Evolutionary conservation across 1,140 invertebrate genomes (phyloP).

Genomic region (Rhyzopertha dominica): DNA sequence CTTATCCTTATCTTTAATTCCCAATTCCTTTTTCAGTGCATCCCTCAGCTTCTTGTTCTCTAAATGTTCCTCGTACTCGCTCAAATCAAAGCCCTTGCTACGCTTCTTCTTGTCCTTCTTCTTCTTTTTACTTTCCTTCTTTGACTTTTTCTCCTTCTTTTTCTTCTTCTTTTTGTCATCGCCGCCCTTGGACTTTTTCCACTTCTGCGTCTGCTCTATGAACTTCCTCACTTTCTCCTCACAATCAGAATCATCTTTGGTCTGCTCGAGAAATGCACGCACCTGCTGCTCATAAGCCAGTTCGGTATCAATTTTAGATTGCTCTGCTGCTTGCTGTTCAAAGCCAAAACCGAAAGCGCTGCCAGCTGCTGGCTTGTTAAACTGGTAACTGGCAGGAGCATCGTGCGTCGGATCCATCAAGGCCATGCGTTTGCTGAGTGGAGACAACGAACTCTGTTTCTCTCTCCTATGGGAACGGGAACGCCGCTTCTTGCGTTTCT

Average conservation of each 20-base stretch:
- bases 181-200: constrained; percentile 68
- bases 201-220: constrained; percentile 71
- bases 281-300: constrained; percentile 66
- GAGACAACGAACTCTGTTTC: constrained; percentile 67
- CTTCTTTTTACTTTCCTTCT: constrained; percentile 60
- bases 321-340: constrained; percentile 36
- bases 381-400: constrained; percentile 55
- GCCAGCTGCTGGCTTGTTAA: constrained; percentile 47
- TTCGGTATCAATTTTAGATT: constrained; percentile 48
- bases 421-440: constrained; percentile 74
- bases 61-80: constrained; percentile 59
- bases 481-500: constrained; percentile 57
- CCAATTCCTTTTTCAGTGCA: constrained; percentile 56
- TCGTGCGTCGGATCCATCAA: constrained; percentile 52
- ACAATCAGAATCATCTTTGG: constrained; percentile 77
- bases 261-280: constrained; percentile 69
- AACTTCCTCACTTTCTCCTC: constrained; percentile 79
- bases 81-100: constrained; percentile 53
- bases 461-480: constrained; percentile 53
- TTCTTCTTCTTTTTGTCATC: constrained; percentile 65
- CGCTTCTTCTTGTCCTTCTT: constrained; percentile 61
- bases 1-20: constrained; percentile 41
- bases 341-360: constrained; percentile 42
- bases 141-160: constrained; percentile 64
- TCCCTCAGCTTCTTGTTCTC: constrained; percentile 60